Base-by-base conservation (phyloP, 2,888 invertebrate species). In the Noctuana brunneofusca region DNA sequence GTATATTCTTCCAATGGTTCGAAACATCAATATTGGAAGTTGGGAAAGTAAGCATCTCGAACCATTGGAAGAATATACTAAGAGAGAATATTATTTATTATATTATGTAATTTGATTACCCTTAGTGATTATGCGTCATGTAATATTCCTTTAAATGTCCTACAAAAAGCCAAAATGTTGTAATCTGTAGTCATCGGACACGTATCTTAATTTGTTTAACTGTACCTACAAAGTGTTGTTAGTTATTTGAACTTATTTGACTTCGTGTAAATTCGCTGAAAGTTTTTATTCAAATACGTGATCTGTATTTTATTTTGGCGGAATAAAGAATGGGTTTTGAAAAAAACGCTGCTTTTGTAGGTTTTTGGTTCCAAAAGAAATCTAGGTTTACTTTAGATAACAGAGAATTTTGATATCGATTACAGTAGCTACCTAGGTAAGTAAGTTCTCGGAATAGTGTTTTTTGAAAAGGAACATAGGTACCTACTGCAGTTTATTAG, bases 181-280 rank as follows among this genome's bases (percentile, higher is more conserved):
- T 27, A 38, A 11, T 30, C n/a, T 0, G 6, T 24, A 50, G 48
- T 16, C 16, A 41, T 55, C 49, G 38, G 55, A 38, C 55, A 62
- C 62, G 62, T 62, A 62, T 54, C 60, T 59, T 66, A 66, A 64
- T 60, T 65, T 63, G 63, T 63, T 64, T 65, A 65, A 64, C 64
- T 64, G 64, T 66, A 59, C 59, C 60, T 32, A 65, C 43, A 60
- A 43, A 56, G 27, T 53, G 27, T 24, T 58, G 35, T 43, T 48
- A 55, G 58, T 58, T 53, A 58, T 57, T 59, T 50, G 16, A 55
- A 55, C 54, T 58, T 53, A 58, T 57, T 59, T 50, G 16, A 55
- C 38, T 55, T 41, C 38, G 49, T 30, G 35, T 48, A 55, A 55
- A 62, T 49, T 55, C 14, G 49, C 55, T 50, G 49, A 49, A 48